Evolutionary conservation across 2,113 vertebrate species (phyloP), one percentile per base, ranked within the genome.

Genomic region (Ia io): DNA sequence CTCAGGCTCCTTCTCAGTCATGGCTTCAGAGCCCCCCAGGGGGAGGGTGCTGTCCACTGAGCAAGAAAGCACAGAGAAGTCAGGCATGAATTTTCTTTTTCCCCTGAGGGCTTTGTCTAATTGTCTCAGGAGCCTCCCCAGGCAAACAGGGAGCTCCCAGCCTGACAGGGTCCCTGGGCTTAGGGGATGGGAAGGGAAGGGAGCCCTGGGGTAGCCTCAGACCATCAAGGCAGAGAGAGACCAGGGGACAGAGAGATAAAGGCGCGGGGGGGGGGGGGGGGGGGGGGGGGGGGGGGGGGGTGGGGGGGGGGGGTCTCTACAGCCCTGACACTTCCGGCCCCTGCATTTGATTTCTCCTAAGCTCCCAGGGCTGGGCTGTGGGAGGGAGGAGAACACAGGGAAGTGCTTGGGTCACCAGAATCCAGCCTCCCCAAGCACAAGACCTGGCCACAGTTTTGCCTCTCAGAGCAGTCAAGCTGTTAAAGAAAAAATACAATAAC

Each of bases 401-500:
- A 78, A 11, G 70, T 42, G n/a, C 16, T 77, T 35, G 5, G 37
- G 44, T 63, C 77, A 63, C 91, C 79, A 67, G 71, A 83, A n/a
- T 83, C 87, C 74, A 92, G 67, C 73, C 80, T 84, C 13, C 82
- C 91, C 44, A 44, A 87, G 73, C 69, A 69, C 13, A 92, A 88
- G 61, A 42, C 93, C 77, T 40, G 59, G 59, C 82, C 69, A 56
- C 73, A 63, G 61, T 69, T 88, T 40, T 65, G 69, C 30, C 78
- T 91, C 53, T 93, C 85, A 85, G 44, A 69, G 94, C 74, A 94
- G 59, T 53, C 59, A 89, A 1, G 35, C 80, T 85, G 88, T 71
- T 88, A 61, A 92, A 88, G 85, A 70, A 91, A 91, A 95, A 94
- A 92, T 59, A 70, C 63, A 80, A 37, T 61, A 94, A 89, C 1